Conservation (phyloP, 2,797 vertebrate species). For the Sebastes baramenuke region DNA sequence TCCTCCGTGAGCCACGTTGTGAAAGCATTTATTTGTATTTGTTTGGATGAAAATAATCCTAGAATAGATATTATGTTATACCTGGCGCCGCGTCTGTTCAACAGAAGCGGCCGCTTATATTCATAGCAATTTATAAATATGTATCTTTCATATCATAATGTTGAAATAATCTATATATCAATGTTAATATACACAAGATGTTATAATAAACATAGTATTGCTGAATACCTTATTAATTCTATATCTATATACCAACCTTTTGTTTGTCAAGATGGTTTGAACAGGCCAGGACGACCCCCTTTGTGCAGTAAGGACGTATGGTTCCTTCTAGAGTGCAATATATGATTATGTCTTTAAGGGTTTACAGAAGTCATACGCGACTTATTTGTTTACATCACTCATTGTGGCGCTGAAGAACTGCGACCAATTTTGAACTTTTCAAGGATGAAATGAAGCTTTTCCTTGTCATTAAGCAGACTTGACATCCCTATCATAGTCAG, state of each 20-base stretch:
- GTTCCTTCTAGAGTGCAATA: constrained; percentile 70
- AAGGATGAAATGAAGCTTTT: constrained; percentile 46
- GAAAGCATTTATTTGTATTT: constrained; percentile 73
- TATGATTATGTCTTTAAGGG: constrained; percentile 44
- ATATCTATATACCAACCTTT: constrained; percentile 81
- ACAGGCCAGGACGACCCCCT: constrained; percentile 74
- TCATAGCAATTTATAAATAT: constrained; percentile 82
- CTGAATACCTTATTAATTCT: constrained; percentile 83
- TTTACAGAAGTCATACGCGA: constrained; percentile 53
- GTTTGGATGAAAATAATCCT: constrained; percentile 74
- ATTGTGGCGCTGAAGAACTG: constrained; percentile 25
- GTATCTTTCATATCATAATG: constrained; percentile 82
- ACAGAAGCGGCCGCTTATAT: constrained; percentile 69
- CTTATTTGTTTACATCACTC: constrained; percentile 63
- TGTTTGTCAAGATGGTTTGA: constrained; percentile 82
- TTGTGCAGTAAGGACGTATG: constrained; percentile 55
- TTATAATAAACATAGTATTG: constrained; percentile 84
- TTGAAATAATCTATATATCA: constrained; percentile 79
- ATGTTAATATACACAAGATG: constrained; percentile 76
- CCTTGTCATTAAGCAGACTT: constrained; percentile 37
- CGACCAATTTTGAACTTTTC: constrained; percentile 20
- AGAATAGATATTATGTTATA: constrained; percentile 82
- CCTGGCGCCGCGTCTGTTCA: constrained; percentile 60
- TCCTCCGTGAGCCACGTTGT: constrained; percentile 40
- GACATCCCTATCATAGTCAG: neutral